Evolutionary conservation across 1,140 invertebrate species (phyloP), one percentile per base, ranked within the genome.

Genomic region (Halyomorpha halys): DNA sequence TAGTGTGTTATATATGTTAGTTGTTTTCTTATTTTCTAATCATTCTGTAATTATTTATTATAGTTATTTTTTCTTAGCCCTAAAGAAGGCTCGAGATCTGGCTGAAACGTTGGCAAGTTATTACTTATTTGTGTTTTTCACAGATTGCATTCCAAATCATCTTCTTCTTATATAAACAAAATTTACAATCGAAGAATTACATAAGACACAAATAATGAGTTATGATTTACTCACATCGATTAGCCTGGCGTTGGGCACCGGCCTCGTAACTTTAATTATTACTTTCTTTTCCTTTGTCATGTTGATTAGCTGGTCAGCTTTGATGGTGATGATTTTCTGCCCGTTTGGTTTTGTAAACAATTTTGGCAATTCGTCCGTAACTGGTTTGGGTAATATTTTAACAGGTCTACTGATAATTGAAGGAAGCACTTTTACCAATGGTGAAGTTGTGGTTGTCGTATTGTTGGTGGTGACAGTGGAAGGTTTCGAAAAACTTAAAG

Each of bases 311-410:
- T 76, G 74, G 65, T 78, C 72, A 45, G 76, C 70, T 59, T 72
- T 68, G 62, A 78, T 77, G 9, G 73, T 71, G 66, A 77, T 77
- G 1, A 78, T 72, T 72, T 75, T 76, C 27, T 66, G 62, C 9
- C 59, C 66, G 59, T 67, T 62, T 15, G 56, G 21, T 21, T n/a
- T n/a, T n/a, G n/a, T n/a, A n/a, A 63, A 30, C 0, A 64, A 3
- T 49, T 49, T 60, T 27, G 34, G 34, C 11, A 39, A 1, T 6
- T 6, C 34, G 13, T 8, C 19, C 9, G 27, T 25, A 0, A 25
- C 49, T n/a, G 21, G 18, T 56, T 59, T 61, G 11, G 45, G 59
- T n/a, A 30, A 16, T 45, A 44, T 21, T 30, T 49, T 49, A 15
- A 21, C 11, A 44, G n/a, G 16, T 13, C 27, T 25, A 23, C 39